phyloP scores from a whole-genome alignment of 2,888 invertebrate species.

The Sturmia bella region DNA sequence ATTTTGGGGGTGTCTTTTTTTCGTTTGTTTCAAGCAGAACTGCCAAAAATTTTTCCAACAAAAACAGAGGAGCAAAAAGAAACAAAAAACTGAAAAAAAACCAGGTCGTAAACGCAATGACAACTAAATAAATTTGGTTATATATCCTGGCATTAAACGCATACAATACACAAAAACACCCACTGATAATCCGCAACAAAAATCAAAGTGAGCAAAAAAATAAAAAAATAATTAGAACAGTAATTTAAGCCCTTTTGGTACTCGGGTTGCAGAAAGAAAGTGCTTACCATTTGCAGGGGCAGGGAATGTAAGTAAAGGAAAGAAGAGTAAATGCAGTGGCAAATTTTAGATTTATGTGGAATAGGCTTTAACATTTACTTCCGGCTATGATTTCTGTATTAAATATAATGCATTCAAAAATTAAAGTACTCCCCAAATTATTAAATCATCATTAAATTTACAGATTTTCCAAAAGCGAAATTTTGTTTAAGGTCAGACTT shows the following conservation, averaged over 20 bases:
- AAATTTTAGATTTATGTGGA: no score
- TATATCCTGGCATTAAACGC: constrained; percentile 15
- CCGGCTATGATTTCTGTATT: no score
- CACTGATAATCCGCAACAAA: constrained; percentile 24
- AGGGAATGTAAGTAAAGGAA: no score
- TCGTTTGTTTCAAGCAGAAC: constrained; percentile 11
- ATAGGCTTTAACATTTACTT: no score
- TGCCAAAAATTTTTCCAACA: constrained; percentile 8
- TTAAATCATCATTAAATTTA: no score
- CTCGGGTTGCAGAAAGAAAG: constrained; percentile 74
- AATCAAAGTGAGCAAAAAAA: constrained; percentile 22
- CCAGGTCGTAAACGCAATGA: constrained; percentile 9
- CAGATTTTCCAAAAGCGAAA: background rate
- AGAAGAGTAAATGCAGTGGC: no score
- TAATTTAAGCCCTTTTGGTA: constrained; percentile 77
- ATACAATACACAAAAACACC: background rate
- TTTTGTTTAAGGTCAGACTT: background rate
- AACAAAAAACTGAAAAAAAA: background rate
- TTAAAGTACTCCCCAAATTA: no score
- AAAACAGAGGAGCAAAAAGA: background rate
- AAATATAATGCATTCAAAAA: no score
- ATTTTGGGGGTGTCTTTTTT: background rate
- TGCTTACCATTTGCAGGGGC: no score
- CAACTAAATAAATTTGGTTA: constrained; percentile 24
- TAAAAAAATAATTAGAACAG: constrained; percentile 35